Percentiles rank a stretch among this genome's conserved stretches.
Evolutionary conservation across 1,140 invertebrate genomes (phyloP).

Genomic region (Microplitis mediator): DNA sequence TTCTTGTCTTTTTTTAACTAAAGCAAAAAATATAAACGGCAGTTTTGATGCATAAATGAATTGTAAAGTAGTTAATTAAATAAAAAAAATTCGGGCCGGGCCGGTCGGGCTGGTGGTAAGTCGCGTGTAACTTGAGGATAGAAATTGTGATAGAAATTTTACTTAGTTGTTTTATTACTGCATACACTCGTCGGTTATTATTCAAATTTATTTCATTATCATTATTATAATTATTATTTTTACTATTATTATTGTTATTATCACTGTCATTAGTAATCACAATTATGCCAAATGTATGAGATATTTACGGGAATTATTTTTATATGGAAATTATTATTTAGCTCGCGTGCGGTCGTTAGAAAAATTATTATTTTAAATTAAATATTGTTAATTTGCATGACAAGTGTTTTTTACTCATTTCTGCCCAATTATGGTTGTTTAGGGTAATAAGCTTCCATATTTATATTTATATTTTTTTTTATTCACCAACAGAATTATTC

Average conservation of each 20-base stretch:
- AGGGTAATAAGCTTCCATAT: no score
- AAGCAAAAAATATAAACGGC: not conserved
- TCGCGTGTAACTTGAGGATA: slow-evolving; percentile 16
- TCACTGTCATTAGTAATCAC: no score
- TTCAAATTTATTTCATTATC: slow-evolving; percentile 15
- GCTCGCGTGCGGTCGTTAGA: no score
- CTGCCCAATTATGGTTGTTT: no score
- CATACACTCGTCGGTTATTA: slow-evolving; percentile 12
- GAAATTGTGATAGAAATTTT: slow-evolving; percentile 18
- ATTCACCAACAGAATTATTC: no score
- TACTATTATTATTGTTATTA: no score
- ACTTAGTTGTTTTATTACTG: not conserved
- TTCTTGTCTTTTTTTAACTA: not conserved
- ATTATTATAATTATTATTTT: not conserved
- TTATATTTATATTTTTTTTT: no score
- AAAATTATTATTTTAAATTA: no score
- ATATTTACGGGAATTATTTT: not conserved
- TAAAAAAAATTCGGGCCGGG: not conserved
- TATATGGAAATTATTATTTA: not conserved
- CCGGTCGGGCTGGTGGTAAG: not conserved
- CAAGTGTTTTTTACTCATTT: no score
- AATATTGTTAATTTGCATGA: no score
- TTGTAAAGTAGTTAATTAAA: slow-evolving; percentile 19
- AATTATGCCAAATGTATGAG: not conserved
- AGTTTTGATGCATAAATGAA: slow-evolving; percentile 20